Evolutionary conservation across 2,888 invertebrate genomes (phyloP).

Genomic region (Lepidocyrtinus sp.): DNA sequence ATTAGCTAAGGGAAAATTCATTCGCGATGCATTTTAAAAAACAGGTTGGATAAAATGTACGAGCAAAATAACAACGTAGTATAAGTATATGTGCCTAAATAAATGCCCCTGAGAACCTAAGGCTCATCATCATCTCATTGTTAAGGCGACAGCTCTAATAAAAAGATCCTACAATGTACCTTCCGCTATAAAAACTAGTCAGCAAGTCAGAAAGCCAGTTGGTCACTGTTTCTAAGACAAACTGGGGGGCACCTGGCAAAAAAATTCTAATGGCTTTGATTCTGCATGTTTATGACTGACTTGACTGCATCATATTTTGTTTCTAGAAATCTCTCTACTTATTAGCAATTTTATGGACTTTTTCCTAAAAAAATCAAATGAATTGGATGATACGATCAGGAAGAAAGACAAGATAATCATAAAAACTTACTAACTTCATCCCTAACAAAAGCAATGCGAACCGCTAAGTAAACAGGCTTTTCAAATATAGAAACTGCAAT

Average conservation of each 20-base stretch:
- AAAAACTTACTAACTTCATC: not conserved
- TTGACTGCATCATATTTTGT: not conserved
- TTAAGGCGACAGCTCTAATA: no score
- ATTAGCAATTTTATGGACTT: not conserved
- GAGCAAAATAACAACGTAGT: no score
- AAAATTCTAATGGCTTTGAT: not conserved
- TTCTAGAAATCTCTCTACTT: not conserved
- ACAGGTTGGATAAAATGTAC: no score
- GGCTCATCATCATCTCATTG: not conserved
- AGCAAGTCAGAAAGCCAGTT: slow-evolving; percentile 38
- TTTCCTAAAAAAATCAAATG: not conserved
- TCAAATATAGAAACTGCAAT: not conserved
- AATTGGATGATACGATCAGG: not conserved
- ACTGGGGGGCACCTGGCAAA: not conserved
- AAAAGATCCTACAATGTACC: no score
- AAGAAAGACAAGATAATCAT: not conserved
- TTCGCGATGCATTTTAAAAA: no score
- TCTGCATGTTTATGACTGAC: not conserved
- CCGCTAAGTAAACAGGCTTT: not conserved
- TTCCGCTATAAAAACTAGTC: slow-evolving; percentile 17
- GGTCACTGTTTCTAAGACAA: not conserved
- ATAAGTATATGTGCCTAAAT: no score
- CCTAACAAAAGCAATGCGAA: not conserved
- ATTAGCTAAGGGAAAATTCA: not conserved
- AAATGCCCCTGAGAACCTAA: no score